Percentiles rank a stretch among this genome's conserved stretches.
These are phyloP conservation scores for Ectobius pallidus DNA, from an alignment of 2,888 invertebrate genomes.

Conservation along the genomic window DNA sequence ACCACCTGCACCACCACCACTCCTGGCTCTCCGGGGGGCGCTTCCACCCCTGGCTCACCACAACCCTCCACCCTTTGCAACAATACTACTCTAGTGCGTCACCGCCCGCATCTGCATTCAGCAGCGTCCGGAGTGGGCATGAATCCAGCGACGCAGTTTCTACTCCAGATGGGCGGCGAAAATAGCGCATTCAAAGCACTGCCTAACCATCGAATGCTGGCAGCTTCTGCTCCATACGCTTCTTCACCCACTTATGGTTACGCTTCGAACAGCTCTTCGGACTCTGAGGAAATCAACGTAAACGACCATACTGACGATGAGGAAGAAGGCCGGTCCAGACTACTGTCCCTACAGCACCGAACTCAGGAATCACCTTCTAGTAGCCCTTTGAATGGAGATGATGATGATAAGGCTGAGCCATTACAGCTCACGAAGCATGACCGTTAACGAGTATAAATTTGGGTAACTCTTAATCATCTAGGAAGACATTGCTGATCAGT, in stretches of 20 bases:
- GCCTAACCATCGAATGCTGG: conserved; percentile 44
- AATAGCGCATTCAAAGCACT: conserved; percentile 80
- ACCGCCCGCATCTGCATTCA: conserved; percentile 55
- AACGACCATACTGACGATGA: conserved; percentile 74
- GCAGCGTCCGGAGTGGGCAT: conserved; percentile 2
- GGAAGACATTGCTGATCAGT: no score
- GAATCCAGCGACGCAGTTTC: conserved; percentile 16
- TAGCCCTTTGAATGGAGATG: conserved; percentile 52
- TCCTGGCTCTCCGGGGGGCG: conserved; percentile 52
- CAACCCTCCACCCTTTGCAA: conserved; percentile 59
- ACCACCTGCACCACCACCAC: conserved; percentile 52
- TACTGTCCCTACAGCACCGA: conserved; percentile 67
- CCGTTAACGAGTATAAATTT: conserved; percentile 52
- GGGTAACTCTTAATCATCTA: background rate
- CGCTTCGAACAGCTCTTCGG: conserved; percentile 59
- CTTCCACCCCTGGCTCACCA: conserved; percentile 71
- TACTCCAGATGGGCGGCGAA: conserved; percentile 82
- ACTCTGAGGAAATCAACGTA: conserved; percentile 82
- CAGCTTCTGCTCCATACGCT: conserved; percentile 48
- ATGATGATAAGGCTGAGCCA: conserved; percentile 60
- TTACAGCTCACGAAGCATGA: conserved; percentile 76
- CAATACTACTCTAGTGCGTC: conserved; percentile 50
- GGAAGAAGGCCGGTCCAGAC: conserved; percentile 32
- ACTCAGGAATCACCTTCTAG: background rate
- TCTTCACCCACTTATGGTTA: conserved; percentile 52